Base-by-base conservation (phyloP, 2,797 vertebrate genomes). In the Sphenopsis melanotis region DNA sequence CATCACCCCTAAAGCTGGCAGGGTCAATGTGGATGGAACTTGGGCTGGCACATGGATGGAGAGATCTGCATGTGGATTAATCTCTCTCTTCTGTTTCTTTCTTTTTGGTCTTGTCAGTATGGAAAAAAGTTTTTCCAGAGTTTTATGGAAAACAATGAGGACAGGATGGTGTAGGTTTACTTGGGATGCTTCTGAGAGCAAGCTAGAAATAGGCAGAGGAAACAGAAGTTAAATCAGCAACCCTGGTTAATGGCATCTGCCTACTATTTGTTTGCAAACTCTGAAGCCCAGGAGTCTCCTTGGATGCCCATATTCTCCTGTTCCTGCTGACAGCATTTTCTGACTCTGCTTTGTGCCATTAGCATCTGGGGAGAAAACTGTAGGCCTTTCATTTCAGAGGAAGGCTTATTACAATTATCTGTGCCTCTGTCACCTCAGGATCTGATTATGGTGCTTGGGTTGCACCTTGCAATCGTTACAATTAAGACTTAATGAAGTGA, bases 401-500 rank as follows among this genome's bases (percentile, higher is more conserved):
- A 72, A 93, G 80, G 63, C 46, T 95, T 82, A 86, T 91, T 78
- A 75, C 82, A 88, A 87, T 94, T 87, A 87, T 93, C 82, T 39
- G 68, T 77, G 79, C 63, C 83, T 95, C 56, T 79, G 86, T 76
- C 86, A 96, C 95, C 88, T 95, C 52, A 8, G 83, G 92, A 94
- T 95, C 80, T 93, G 90, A 95, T 95, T 94, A 92, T 10, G 6
- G 86, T 60, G 63, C 94, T 89, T 87, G 95, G 80, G 88, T 84
- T 92, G 83, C 85, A 86, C 87, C 89, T 96, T 94, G 87, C 57
- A 86, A 88, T 83, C 2, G 5, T 94, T 95, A 91, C 82, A 91
- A 84, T 91, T 92, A 93, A 93, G 82, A 75, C 82, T 93, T 95
- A 96, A 96, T 94, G 93, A 95, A 93, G 94, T 93, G 94, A 95